phyloP scores from a whole-genome alignment of 2,888 invertebrate species.

The Tuberolachnus salignus region DNA sequence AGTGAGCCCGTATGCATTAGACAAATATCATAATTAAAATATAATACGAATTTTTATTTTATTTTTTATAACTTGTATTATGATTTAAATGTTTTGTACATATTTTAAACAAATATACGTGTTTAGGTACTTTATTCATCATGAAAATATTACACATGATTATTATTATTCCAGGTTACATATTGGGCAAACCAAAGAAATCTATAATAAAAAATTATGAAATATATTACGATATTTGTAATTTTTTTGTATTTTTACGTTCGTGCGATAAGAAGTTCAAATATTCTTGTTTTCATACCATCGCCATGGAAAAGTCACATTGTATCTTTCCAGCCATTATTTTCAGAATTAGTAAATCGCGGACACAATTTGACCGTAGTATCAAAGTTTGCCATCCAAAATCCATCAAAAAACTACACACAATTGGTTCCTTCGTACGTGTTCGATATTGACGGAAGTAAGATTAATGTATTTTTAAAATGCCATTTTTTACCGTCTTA shows the following conservation, averaged over 20 bases:
- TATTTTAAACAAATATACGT: too few species aligned
- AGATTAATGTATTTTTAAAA: conserved; percentile 3
- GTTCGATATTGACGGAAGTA: conserved; percentile 15
- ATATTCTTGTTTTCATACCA: conserved; percentile 36
- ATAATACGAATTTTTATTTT: too few species aligned
- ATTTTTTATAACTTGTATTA: too few species aligned
- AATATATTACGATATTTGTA: not conserved
- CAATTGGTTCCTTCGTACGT: conserved; percentile 26
- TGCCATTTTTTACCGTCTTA: not conserved
- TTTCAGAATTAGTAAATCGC: conserved; percentile 39
- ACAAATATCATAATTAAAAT: too few species aligned
- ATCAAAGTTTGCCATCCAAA: conserved; percentile 12
- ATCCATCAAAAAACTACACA: conserved; percentile 32
- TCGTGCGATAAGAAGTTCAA: conserved; percentile 4
- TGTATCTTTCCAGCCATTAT: conserved; percentile 33
- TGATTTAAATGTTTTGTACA: too few species aligned
- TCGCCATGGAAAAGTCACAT: conserved; percentile 52
- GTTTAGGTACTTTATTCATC: too few species aligned
- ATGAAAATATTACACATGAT: not conserved
- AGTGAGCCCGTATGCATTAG: too few species aligned
- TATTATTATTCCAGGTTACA: conserved; percentile 11
- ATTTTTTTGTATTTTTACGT: not conserved
- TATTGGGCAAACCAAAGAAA: not conserved
- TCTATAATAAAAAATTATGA: conserved; percentile 11
- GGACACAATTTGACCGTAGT: conserved; percentile 46